Conservation (phyloP, 2,113 vertebrate species). For the Artemisiospiza belli region DNA sequence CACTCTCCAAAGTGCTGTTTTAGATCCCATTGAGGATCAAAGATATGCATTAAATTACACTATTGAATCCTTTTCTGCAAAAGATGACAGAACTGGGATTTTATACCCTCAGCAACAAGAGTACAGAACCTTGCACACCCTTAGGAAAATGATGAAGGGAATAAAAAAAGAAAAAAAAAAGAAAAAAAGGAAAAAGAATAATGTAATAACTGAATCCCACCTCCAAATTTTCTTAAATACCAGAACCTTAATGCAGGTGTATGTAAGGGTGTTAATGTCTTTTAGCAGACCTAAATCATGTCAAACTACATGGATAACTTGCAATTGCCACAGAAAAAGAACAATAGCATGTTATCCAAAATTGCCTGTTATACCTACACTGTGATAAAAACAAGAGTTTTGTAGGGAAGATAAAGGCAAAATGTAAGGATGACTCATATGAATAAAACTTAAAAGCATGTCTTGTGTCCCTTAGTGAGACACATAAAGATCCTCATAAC, state of each 20-base stretch:
- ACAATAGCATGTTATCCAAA: not conserved
- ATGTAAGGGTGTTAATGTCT: not conserved
- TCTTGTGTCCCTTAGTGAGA: not conserved
- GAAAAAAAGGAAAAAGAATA: not conserved
- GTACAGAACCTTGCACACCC: not conserved
- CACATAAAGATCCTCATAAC: not conserved
- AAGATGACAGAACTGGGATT: conserved; percentile 27
- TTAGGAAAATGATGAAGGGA: not conserved
- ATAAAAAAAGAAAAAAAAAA: no score
- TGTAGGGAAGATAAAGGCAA: not conserved
- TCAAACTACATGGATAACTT: not conserved
- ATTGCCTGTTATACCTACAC: not conserved
- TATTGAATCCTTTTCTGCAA: not conserved
- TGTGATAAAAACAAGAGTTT: not conserved
- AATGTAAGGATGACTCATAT: not conserved
- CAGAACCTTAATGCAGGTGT: not conserved
- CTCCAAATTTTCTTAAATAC: not conserved
- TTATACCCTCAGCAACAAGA: not conserved
- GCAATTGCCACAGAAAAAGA: not conserved
- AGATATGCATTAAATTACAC: conserved; percentile 19
- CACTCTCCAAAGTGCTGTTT: conserved; percentile 26
- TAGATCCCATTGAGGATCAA: conserved; percentile 2
- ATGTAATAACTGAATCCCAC: not conserved
- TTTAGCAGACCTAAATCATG: not conserved
- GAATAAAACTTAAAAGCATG: not conserved